Evolutionary conservation across 1,140 invertebrate genomes (phyloP).

Genomic region (Sycophila sp.): DNA sequence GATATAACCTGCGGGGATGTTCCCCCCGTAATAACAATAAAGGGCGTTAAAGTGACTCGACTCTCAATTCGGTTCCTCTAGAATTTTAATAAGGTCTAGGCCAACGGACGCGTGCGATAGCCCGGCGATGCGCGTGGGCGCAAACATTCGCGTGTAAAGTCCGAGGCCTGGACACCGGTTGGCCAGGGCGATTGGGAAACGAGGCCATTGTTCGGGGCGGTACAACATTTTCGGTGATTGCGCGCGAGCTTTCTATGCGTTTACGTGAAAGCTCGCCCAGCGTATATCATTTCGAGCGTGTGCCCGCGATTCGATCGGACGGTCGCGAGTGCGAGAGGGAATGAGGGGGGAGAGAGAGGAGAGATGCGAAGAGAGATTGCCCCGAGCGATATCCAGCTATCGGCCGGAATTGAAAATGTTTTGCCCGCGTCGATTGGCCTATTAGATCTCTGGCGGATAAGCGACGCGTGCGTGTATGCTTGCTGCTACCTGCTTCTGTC

Average conservation of each 20-base stretch:
- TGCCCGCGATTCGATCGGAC: too few relatives aligned
- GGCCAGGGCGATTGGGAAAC: too few relatives aligned
- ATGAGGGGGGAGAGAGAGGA: too few relatives aligned
- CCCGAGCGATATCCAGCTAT: neutral
- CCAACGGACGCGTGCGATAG: neutral
- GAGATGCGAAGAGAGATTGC: too few relatives aligned
- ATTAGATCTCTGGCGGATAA: slow-evolving; percentile 22
- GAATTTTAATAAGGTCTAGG: neutral
- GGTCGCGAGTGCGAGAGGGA: too few relatives aligned
- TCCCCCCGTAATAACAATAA: neutral
- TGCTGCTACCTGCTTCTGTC: neutral
- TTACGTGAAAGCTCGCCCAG: neutral
- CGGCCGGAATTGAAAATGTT: slow-evolving; percentile 28
- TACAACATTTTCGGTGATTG: too few relatives aligned
- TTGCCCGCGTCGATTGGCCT: slow-evolving; percentile 18
- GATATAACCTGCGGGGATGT: neutral
- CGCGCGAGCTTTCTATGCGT: neutral
- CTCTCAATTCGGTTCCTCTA: neutral
- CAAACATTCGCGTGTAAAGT: too few relatives aligned
- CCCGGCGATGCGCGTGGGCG: too few relatives aligned
- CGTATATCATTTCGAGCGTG: slow-evolving; percentile 12
- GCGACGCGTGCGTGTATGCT: neutral
- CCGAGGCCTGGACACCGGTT: too few relatives aligned
- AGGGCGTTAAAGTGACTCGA: too few relatives aligned
- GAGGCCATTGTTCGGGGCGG: neutral